These are phyloP conservation scores for Lampris incognitus DNA, from an alignment of 2,113 vertebrate genomes.

Conservation along the genomic window DNA sequence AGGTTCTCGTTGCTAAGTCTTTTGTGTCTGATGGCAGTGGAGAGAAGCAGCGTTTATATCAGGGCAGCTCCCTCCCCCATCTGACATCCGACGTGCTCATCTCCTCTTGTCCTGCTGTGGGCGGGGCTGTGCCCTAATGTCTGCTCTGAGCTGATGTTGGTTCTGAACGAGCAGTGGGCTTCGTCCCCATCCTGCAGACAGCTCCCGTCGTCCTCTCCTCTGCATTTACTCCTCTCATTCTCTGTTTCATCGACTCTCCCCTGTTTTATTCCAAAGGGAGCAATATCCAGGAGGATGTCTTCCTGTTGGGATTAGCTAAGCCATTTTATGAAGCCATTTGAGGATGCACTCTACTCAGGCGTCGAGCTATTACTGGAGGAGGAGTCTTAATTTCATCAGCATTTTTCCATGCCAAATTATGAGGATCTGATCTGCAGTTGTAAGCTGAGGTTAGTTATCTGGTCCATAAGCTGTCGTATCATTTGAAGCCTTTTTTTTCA, in stretches of 20 bases:
- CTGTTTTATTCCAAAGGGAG: not conserved
- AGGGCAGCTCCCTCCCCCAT: slow-evolving; percentile 52
- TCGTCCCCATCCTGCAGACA: slow-evolving; percentile 67
- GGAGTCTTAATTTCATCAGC: slow-evolving; percentile 63
- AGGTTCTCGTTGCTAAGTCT: slow-evolving; percentile 17
- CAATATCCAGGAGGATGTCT: slow-evolving; percentile 24
- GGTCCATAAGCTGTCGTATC: slow-evolving; percentile 6
- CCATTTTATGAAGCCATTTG: slow-evolving; percentile 5
- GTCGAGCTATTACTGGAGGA: slow-evolving; percentile 40
- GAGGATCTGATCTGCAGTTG: slow-evolving; percentile 61
- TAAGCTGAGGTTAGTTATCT: slow-evolving; percentile 69
- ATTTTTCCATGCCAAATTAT: slow-evolving; percentile 52
- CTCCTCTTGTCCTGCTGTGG: slow-evolving; percentile 60
- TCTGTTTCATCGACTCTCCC: slow-evolving; percentile 11
- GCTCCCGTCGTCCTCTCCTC: slow-evolving; percentile 22
- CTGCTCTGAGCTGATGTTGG: slow-evolving; percentile 53
- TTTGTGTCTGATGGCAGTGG: slow-evolving; percentile 56
- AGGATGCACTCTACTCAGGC: slow-evolving; percentile 40
- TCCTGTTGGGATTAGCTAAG: slow-evolving; percentile 35
- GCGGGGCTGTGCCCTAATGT: slow-evolving; percentile 61
- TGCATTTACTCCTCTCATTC: slow-evolving; percentile 13
- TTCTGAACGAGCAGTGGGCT: slow-evolving; percentile 59
- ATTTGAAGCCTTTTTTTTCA: too few relatives aligned
- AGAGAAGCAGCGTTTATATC: slow-evolving; percentile 50
- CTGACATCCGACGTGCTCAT: slow-evolving; percentile 43